A percentile compares a stretch with the other conserved stretches of the same genome.
These are phyloP conservation scores for Stenotaenia linearis DNA, from an alignment of 2,888 invertebrate genomes.

Conservation along the genomic window DNA sequence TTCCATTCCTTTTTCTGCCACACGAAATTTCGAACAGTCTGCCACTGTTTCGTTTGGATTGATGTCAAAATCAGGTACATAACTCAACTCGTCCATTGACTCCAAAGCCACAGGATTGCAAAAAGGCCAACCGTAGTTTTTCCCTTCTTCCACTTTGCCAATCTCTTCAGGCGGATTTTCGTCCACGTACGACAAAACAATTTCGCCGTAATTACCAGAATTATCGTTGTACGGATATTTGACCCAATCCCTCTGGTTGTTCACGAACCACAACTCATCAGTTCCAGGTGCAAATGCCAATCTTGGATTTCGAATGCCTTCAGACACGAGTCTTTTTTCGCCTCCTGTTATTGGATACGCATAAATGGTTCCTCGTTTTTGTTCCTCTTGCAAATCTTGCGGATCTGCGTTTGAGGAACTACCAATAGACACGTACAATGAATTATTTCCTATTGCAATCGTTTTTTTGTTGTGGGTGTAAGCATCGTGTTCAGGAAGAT, in stretches of 20 bases:
- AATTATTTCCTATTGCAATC: background rate
- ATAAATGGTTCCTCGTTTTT: constrained; percentile 24
- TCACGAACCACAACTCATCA: constrained; percentile 16
- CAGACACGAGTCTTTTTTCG: background rate
- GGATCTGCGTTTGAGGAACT: constrained; percentile 24
- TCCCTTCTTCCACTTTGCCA: background rate
- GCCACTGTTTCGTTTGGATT: background rate
- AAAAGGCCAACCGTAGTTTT: constrained; percentile 28
- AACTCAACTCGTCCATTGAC: background rate
- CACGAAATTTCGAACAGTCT: background rate
- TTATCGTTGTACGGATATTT: constrained; percentile 17
- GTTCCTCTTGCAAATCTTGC: background rate
- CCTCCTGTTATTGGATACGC: background rate
- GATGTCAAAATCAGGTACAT: background rate
- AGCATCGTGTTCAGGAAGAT: background rate
- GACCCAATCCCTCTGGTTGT: background rate
- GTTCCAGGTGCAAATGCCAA: constrained; percentile 27
- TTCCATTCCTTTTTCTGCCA: constrained; percentile 24
- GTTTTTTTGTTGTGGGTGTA: background rate
- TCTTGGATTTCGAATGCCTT: constrained; percentile 24
- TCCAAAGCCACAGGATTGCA: background rate
- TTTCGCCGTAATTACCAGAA: background rate
- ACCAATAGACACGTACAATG: constrained; percentile 17
- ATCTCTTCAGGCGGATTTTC: constrained; percentile 10
- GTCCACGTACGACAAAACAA: background rate